Evolutionary conservation across 2,888 invertebrate genomes (phyloP).

Genomic region (Lepas anatifera): DNA sequence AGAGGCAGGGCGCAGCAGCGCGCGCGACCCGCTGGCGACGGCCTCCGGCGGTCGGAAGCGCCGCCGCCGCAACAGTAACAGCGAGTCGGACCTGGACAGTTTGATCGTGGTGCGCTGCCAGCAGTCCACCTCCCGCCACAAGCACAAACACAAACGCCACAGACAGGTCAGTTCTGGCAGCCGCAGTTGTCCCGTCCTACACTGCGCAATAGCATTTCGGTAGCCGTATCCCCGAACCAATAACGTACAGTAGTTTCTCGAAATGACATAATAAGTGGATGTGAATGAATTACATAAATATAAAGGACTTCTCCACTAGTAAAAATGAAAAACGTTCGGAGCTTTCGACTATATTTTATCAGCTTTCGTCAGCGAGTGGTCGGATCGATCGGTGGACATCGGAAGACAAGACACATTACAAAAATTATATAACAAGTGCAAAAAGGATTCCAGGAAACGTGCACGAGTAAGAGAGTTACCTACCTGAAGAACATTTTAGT

Average conservation of each 20-base stretch:
- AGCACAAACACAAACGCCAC: constrained; percentile 2
- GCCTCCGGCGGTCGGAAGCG: neutral
- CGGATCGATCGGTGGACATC: no score
- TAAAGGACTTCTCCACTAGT: no score
- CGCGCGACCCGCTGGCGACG: neutral
- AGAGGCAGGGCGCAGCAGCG: neutral
- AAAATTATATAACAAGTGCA: no score
- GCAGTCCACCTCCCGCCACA: neutral
- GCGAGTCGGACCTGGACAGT: neutral
- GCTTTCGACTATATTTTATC: no score
- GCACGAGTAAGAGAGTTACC: no score
- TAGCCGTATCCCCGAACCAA: neutral
- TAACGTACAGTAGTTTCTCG: neutral
- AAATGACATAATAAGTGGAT: no score
- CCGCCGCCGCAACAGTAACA: neutral
- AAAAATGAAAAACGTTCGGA: no score
- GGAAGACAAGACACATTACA: no score
- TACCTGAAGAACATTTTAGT: no score
- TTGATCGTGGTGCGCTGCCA: neutral
- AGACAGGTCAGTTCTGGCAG: neutral
- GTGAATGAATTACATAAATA: no score
- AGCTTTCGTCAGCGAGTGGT: no score
- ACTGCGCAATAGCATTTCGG: neutral
- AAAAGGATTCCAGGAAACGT: no score
- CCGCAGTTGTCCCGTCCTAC: neutral